phyloP scores from a whole-genome alignment of 2,797 vertebrate genomes.

The Tarsius wallacei region DNA sequence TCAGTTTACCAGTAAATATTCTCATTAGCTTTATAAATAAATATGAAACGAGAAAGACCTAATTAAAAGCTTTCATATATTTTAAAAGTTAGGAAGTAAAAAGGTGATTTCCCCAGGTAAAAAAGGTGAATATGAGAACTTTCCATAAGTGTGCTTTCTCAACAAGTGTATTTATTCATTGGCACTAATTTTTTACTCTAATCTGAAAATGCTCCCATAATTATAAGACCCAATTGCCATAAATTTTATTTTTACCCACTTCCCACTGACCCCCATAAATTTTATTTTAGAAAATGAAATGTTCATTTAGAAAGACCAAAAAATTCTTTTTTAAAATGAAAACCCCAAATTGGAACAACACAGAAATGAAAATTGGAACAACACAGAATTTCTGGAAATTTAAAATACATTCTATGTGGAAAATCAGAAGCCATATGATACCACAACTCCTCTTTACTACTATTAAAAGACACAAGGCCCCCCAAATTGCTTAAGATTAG shows the following conservation, averaged over 20 bases:
- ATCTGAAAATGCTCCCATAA: slow-evolving; percentile 32
- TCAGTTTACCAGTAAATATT: slow-evolving; percentile 47
- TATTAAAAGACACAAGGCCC: slow-evolving; percentile 55
- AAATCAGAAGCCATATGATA: slow-evolving; percentile 62
- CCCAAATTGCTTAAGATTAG: slow-evolving; percentile 39
- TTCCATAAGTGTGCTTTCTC: slow-evolving; percentile 11
- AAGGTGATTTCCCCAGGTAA: not conserved
- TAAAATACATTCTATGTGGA: slow-evolving; percentile 55
- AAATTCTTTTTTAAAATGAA: not conserved
- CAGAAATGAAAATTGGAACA: not conserved
- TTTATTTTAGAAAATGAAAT: slow-evolving; percentile 52
- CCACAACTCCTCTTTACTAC: slow-evolving; percentile 56
- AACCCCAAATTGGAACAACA: not conserved
- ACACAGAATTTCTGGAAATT: slow-evolving; percentile 62
- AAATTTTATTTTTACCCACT: not conserved
- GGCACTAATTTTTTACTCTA: slow-evolving; percentile 25
- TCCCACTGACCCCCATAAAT: not conserved
- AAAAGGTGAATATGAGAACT: not conserved
- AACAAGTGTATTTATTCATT: slow-evolving; percentile 54
- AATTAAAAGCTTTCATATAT: not conserved
- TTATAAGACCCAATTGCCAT: not conserved
- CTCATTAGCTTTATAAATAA: slow-evolving; percentile 29
- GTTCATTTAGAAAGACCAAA: slow-evolving; percentile 46
- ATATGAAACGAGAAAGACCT: not conserved
- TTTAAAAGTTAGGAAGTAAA: slow-evolving; percentile 35